Conservation (phyloP, 2,797 vertebrate genomes). For the Geotrypetes seraphini region DNA sequence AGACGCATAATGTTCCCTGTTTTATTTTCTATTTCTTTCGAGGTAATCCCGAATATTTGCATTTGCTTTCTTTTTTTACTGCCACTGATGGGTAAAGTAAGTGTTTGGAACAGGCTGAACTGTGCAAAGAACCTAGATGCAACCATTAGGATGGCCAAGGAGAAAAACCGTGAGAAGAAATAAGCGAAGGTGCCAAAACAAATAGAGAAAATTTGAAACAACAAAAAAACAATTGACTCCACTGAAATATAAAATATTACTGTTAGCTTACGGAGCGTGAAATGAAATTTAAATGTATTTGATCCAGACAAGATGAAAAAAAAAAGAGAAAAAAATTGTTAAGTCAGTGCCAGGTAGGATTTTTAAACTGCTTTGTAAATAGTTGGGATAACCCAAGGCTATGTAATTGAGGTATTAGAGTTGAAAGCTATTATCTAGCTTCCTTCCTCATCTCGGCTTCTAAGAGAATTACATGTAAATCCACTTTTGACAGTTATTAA, state of each 20-base stretch:
- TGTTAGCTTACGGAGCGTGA: slow-evolving; percentile 21
- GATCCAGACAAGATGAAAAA: slow-evolving; percentile 11
- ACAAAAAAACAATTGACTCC: slow-evolving; percentile 6
- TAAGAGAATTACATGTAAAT: slow-evolving; percentile 33
- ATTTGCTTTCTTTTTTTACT: too few relatives aligned
- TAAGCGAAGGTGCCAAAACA: background rate
- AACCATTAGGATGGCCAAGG: background rate
- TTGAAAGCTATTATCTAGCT: slow-evolving; percentile 19
- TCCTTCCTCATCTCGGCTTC: slow-evolving; percentile 14
- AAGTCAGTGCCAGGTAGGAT: slow-evolving; percentile 18
- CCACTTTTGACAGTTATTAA: slow-evolving; percentile 19
- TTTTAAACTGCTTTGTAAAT: slow-evolving; percentile 33
- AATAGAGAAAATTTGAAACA: slow-evolving; percentile 3
- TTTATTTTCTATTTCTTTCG: too few relatives aligned
- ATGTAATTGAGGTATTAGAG: slow-evolving; percentile 28
- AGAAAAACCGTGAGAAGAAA: background rate
- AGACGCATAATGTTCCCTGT: too few relatives aligned
- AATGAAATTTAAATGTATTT: slow-evolving; percentile 35
- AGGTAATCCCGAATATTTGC: too few relatives aligned
- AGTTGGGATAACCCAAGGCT: slow-evolving; percentile 24
- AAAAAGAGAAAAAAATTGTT: slow-evolving; percentile 3
- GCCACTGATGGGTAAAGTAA: too few relatives aligned
- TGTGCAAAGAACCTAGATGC: too few relatives aligned
- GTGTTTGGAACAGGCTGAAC: too few relatives aligned
- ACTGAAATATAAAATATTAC: slow-evolving; percentile 22